phyloP scores from a whole-genome alignment of 2,113 vertebrate species.

The Bufo gargarizans region DNA sequence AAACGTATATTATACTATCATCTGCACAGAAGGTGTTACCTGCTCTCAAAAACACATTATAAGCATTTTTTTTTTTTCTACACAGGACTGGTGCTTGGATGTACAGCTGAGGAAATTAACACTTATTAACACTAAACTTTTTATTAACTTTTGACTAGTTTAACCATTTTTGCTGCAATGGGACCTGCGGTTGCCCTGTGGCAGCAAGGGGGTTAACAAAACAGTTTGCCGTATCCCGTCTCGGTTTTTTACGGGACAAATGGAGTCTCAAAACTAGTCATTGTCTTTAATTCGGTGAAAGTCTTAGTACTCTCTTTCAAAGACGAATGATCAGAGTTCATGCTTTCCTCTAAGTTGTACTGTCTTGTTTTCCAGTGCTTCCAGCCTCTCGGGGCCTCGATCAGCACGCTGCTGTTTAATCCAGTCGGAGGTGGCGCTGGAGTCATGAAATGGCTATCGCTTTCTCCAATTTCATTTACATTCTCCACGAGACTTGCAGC shows the following conservation, averaged over 20 bases:
- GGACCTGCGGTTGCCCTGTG: background rate
- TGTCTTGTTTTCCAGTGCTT: conserved; percentile 56
- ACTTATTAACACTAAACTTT: conserved; percentile 28
- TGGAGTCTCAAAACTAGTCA: conserved; percentile 50
- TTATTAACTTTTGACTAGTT: conserved; percentile 13
- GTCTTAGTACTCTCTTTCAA: conserved; percentile 52
- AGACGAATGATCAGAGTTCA: conserved; percentile 52
- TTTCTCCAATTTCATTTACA: conserved; percentile 27
- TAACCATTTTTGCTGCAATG: conserved; percentile 8
- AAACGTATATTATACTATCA: conserved; percentile 46
- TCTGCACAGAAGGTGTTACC: conserved; percentile 27
- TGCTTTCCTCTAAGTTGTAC: conserved; percentile 49
- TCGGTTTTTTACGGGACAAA: conserved; percentile 46
- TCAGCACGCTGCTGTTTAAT: conserved; percentile 39
- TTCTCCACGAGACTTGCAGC: conserved; percentile 25
- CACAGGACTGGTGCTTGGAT: conserved; percentile 23
- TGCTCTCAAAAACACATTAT: conserved; percentile 28
- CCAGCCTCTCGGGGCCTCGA: conserved; percentile 49
- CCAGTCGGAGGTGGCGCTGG: conserved; percentile 19
- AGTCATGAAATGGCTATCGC: conserved; percentile 16
- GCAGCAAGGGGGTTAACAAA: conserved; percentile 42
- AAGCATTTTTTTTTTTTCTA: conserved; percentile 33
- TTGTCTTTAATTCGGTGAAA: conserved; percentile 56
- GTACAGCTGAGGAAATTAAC: conserved; percentile 27
- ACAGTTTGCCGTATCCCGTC: conserved; percentile 12